Percentiles rank a stretch among this genome's conserved stretches.
Conservation (phyloP, 2,888 invertebrate genomes). For the Pseudoips prasinana region DNA sequence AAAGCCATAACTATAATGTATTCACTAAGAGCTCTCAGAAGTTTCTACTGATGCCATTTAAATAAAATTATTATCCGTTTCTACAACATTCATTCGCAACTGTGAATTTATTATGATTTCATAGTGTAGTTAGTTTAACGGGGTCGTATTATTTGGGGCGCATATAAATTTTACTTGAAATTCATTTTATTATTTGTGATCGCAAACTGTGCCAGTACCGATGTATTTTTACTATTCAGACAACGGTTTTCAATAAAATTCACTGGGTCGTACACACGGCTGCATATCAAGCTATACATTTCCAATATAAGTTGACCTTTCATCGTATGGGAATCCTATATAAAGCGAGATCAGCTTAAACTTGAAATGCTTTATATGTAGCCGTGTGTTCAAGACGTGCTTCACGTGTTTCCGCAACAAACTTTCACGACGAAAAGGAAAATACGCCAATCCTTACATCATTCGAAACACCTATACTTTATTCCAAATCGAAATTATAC, state of each 20-base stretch:
- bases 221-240: slow-evolving; percentile 35
- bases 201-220: slow-evolving; percentile 31
- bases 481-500: background rate
- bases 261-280: slow-evolving; percentile 10
- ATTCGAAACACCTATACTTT: slow-evolving; percentile 5
- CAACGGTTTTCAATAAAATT: slow-evolving; percentile 50
- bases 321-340: no score
- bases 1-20: no score
- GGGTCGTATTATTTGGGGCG: slow-evolving; percentile 8
- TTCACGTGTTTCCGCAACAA: slow-evolving; percentile 26
- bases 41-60: no score
- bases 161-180: slow-evolving; percentile 12
- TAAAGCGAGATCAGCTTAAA: no score
- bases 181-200: slow-evolving; percentile 22
- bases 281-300: no score
- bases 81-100: no score
- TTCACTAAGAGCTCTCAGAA: no score
- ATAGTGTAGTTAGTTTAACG: background rate
- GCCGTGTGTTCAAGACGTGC: slow-evolving; percentile 8
- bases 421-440: slow-evolving; percentile 14
- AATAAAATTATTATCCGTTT: no score
- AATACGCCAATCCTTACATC: slow-evolving; percentile 6
- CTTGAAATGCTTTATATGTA: no score
- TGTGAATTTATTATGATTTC: no score
- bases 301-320: no score